Conservation (phyloP, 2,113 vertebrate species). For the Brachypteracias leptosomus region DNA sequence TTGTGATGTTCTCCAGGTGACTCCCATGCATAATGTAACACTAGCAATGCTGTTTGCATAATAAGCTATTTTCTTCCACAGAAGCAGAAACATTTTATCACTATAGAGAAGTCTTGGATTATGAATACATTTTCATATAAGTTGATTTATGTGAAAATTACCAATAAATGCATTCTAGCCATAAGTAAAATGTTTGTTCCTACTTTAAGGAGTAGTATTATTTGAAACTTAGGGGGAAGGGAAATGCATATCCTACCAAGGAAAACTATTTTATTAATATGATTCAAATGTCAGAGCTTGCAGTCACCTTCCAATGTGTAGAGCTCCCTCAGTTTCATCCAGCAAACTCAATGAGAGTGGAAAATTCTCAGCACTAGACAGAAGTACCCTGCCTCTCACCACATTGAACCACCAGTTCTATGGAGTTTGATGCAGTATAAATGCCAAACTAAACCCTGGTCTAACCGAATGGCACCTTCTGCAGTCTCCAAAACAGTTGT, state of each 20-base stretch:
- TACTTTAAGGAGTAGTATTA: slow-evolving; percentile 73
- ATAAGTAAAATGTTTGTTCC: slow-evolving; percentile 80
- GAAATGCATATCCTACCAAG: slow-evolving; percentile 39
- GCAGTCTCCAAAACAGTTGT: background rate
- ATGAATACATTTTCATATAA: slow-evolving; percentile 84
- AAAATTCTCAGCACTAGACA: background rate
- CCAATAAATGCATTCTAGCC: slow-evolving; percentile 80
- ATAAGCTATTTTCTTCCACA: slow-evolving; percentile 82
- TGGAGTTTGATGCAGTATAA: background rate
- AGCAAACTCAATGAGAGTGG: background rate
- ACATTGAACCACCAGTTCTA: background rate
- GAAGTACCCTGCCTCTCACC: background rate
- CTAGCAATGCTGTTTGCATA: slow-evolving; percentile 81
- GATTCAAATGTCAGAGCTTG: slow-evolving; percentile 52
- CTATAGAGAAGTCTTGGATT: slow-evolving; percentile 80
- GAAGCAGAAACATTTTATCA: slow-evolving; percentile 82
- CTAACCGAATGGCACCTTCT: background rate
- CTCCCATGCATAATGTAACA: slow-evolving; percentile 82
- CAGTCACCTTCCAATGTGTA: background rate
- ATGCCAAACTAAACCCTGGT: background rate
- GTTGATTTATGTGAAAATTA: slow-evolving; percentile 84
- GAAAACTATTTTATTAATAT: slow-evolving; percentile 61
- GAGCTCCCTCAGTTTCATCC: background rate
- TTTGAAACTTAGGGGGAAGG: slow-evolving; percentile 68
- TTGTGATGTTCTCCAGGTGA: slow-evolving; percentile 82